Conservation (phyloP, 2,113 vertebrate species). For the Cettia cetti region DNA sequence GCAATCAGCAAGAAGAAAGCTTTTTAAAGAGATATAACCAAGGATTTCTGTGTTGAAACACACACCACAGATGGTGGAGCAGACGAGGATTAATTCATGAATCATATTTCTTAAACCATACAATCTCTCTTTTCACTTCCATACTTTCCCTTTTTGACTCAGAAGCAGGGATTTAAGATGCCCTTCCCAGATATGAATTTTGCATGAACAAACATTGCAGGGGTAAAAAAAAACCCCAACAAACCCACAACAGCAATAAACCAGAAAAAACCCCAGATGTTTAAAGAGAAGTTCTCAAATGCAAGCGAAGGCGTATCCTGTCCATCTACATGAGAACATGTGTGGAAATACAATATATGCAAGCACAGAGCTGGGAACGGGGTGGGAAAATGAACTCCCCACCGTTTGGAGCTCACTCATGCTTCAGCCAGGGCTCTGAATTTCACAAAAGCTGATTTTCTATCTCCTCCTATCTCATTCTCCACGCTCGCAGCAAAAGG, state of each 20-base stretch:
- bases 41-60: conserved; percentile 57
- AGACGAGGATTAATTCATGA: conserved; percentile 69
- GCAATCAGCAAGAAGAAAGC: conserved; percentile 17
- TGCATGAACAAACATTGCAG: conserved; percentile 44
- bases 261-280: conserved; percentile 22
- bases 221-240: neutral
- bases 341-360: neutral
- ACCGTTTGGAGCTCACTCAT: conserved; percentile 1
- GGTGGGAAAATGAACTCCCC: neutral
- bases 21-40: conserved; percentile 44
- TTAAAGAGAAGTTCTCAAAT: neutral
- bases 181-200: conserved; percentile 57
- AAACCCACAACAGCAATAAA: neutral
- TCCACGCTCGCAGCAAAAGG: neutral
- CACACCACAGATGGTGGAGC: conserved; percentile 62
- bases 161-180: conserved; percentile 51
- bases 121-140: conserved; percentile 59
- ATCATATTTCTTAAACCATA: conserved; percentile 62
- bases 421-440: conserved; percentile 27
- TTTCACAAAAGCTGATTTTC: neutral
- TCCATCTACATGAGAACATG: neutral
- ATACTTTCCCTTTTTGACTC: conserved; percentile 56
- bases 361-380: neutral
- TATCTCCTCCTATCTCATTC: neutral
- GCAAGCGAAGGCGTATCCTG: neutral